A percentile compares a stretch with the other conserved stretches of the same genome.
Evolutionary conservation across 30 jellyfish, hydroid and myxozoan genomes (phyloP).

Genomic region (Clytia hemisphaerica): DNA sequence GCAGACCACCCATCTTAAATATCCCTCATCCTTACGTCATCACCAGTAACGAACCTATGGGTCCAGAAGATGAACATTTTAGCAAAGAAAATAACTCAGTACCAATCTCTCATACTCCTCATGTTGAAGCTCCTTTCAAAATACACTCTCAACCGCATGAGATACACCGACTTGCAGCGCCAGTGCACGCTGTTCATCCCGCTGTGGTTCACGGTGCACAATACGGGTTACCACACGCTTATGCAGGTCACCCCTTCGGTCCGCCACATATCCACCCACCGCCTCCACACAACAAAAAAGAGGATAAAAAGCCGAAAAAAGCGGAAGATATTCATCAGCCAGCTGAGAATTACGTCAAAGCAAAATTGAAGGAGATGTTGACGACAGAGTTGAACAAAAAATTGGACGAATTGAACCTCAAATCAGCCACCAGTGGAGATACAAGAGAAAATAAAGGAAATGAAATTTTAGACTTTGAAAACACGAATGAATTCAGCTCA

Average conservation of each 20-base stretch:
- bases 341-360: not conserved
- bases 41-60: not conserved
- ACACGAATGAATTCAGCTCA: too few relatives aligned
- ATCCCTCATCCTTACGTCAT: slow-evolving; percentile 19
- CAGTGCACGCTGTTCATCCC: not conserved
- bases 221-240: not conserved
- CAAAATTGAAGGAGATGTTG: slow-evolving; percentile 6
- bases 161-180: too few relatives aligned
- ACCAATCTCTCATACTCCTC: too few relatives aligned
- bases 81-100: not conserved
- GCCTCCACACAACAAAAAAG: not conserved
- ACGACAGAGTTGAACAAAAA: not conserved
- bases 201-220: not conserved
- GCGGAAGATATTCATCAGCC: slow-evolving; percentile 16
- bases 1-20: slow-evolving; percentile 8
- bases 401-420: slow-evolving; percentile 7
- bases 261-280: not conserved
- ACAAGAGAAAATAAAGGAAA: too few relatives aligned
- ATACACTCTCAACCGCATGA: slow-evolving; percentile 4
- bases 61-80: not conserved
- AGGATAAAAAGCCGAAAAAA: not conserved
- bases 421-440: too few relatives aligned
- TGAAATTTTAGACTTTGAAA: too few relatives aligned
- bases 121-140: not conserved
- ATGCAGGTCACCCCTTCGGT: not conserved